Base-by-base conservation (phyloP, 1,140 invertebrate genomes). In the Portunus trituberculatus region DNA sequence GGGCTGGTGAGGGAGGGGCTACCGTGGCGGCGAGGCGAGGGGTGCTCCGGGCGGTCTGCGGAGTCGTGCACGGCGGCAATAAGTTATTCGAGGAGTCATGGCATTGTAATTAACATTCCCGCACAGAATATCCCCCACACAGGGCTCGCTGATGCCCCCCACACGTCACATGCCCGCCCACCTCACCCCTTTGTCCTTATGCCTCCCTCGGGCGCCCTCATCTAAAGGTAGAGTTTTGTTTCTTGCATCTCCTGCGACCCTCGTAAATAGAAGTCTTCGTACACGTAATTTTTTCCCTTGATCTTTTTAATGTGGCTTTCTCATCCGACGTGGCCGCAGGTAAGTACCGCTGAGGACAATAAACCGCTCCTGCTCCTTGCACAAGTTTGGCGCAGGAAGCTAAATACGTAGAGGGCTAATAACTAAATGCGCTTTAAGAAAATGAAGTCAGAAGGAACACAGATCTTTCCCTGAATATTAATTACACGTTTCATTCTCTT, bases 41-140 rank as follows among this genome's bases (percentile, higher is more conserved):
- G 32, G 59, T 12, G 87, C 93, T 20, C 52, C 84, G 31, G 88
- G 59, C 87, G 93, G 52, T 28, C 48, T 46, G 46, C 52, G 29
- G 87, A 91, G 87, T 94, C 93, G 93, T 94, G 93, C 93, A 94
- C 87, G 87, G 88, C 31, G 59, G 93, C 93, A 94, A 91, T 94
- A 94, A 94, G 87, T 94, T 94, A 94, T 82, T 94, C 87, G 52
- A 45, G 93, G 87, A 94, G 93, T 94, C 93, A 94, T 90, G 93
- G 93, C 39, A 48, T 94, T 91, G 93, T 94, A 94, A 94, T 94
- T 94, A 94, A 94, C 93, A 94, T 94, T 94, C 93, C 93, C 32
- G 88, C 87, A 48, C 52, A 94, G 88, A 94, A 87, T 94, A 91
- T 93, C 93, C 93, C 52, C 87, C 93, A 88, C 93, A 29, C 28